These are phyloP conservation scores for Ectemnius cavifrons DNA, from an alignment of 2,888 invertebrate species.

Conservation along the genomic window DNA sequence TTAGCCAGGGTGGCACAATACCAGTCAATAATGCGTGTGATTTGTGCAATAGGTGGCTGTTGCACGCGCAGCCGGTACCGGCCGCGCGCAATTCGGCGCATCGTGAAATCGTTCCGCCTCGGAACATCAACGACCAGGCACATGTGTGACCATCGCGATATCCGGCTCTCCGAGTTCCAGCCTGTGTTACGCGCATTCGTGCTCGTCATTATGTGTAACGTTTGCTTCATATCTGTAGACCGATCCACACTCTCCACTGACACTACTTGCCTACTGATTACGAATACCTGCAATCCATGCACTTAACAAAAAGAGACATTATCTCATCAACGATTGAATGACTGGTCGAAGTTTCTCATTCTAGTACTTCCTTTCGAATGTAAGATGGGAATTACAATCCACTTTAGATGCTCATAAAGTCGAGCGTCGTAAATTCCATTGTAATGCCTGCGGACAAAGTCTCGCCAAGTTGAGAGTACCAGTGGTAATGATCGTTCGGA, in stretches of 20 bases:
- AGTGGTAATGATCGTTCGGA: no score
- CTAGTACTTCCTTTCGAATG: not conserved
- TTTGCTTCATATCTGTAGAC: conserved; percentile 46
- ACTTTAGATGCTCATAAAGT: not conserved
- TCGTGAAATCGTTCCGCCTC: conserved; percentile 73
- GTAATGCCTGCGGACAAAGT: not conserved
- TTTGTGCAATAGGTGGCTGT: conserved; percentile 76
- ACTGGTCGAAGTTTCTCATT: not conserved
- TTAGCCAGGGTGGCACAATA: conserved; percentile 70
- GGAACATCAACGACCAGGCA: conserved; percentile 67
- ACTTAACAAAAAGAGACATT: no score
- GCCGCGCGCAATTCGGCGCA: conserved; percentile 64
- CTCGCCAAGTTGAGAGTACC: not conserved
- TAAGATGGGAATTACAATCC: not conserved
- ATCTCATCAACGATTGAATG: no score
- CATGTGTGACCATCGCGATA: conserved; percentile 64
- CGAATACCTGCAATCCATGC: no score
- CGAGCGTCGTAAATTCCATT: not conserved
- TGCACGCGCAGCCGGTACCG: conserved; percentile 74
- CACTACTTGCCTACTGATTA: not conserved
- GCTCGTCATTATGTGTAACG: conserved; percentile 59
- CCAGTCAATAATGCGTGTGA: conserved; percentile 77
- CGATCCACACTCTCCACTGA: conserved; percentile 19
- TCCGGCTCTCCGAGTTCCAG: conserved; percentile 50
- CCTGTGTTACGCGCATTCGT: conserved; percentile 60